Evolutionary conservation across 2,888 invertebrate genomes (phyloP), one percentile per base, ranked within the genome.

Genomic region (Dusona sp.): DNA sequence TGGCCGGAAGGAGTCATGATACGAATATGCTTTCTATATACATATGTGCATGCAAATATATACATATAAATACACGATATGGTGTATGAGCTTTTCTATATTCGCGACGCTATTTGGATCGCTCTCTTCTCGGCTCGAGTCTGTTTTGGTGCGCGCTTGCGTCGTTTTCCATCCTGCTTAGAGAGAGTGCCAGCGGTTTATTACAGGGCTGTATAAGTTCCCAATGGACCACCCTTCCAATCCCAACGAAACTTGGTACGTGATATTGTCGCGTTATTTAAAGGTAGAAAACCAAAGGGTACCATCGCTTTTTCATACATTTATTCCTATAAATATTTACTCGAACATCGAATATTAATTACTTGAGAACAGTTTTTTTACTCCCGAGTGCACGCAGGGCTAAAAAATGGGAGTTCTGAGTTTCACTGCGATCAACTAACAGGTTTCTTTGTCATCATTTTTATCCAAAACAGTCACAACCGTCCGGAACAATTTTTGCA

Each of bases 101-200:
- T 81, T 51, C 74, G 57, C 81, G 67, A 68, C 54, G 74, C 81
- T 81, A 81, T 81, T 81, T 81, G 81, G 81, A 81, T 81, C 81
- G 74, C 22, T 74, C 74, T 45, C 77, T 81, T 54, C 65, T 67
- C 81, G 74, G 74, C 67, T 67, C 67, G 65, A 51, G 33, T 29
- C 42, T 42, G 51, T 36, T 74, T 64, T 64, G 38, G 72, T 16
- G 33, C 68, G 38, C 79, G 81, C 74, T 29, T 81, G 67, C 81
- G 74, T 73, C 73, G 73, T 42, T 51, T 73, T 72, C n/a, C 65
- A 67, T 74, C 73, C 22, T 29, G 42, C 48, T 25, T n/a, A 25
- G 11, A 25, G 57, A 25, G 33, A 65, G 45, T 65, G 65, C 73
- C 38, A 38, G 48, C 19, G 9, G 33, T 19, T 48, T 29, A 72